Percentiles rank a stretch among this genome's conserved stretches.
Conservation (phyloP, 2,888 invertebrate genomes). For the Drosophila phalerata region DNA sequence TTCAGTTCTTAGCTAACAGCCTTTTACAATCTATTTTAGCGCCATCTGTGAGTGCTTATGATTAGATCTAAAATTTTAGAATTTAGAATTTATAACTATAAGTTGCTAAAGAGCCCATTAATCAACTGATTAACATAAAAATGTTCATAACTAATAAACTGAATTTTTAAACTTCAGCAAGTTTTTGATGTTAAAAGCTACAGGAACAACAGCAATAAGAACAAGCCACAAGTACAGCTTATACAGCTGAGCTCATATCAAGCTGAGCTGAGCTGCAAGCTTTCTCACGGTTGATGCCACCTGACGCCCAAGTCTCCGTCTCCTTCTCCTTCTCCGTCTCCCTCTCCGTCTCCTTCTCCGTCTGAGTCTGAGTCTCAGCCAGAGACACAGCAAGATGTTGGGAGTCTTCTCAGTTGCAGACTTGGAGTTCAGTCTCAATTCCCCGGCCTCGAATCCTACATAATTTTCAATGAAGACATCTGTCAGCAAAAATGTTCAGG, state of each 20-base stretch:
- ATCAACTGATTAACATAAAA: constrained; percentile 27
- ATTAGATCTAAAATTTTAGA: neutral
- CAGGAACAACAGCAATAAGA: constrained; percentile 1
- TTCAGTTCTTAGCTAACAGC: neutral
- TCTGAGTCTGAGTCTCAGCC: constrained; percentile 1
- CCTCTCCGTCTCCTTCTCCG: neutral
- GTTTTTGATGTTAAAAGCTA: neutral
- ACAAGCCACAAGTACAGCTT: constrained; percentile 45
- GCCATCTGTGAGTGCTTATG: neutral
- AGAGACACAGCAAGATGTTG: constrained; percentile 6
- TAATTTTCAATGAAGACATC: constrained; percentile 84
- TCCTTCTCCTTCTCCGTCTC: neutral
- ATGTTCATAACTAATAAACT: neutral
- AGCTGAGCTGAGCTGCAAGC: constrained; percentile 63
- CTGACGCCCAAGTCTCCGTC: constrained; percentile 59
- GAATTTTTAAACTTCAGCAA: constrained; percentile 1
- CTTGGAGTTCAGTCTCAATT: constrained; percentile 10
- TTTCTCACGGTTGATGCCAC: constrained; percentile 75
- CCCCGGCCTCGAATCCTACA: constrained; percentile 43
- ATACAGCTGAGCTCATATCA: constrained; percentile 46
- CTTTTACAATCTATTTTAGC: neutral
- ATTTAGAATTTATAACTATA: no score
- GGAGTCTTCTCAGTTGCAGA: constrained; percentile 5
- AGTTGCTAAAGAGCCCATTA: constrained; percentile 4
- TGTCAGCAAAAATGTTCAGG: constrained; percentile 82